Conservation (phyloP, 1,140 invertebrate genomes). For the Cyphomyrmex costatus region DNA sequence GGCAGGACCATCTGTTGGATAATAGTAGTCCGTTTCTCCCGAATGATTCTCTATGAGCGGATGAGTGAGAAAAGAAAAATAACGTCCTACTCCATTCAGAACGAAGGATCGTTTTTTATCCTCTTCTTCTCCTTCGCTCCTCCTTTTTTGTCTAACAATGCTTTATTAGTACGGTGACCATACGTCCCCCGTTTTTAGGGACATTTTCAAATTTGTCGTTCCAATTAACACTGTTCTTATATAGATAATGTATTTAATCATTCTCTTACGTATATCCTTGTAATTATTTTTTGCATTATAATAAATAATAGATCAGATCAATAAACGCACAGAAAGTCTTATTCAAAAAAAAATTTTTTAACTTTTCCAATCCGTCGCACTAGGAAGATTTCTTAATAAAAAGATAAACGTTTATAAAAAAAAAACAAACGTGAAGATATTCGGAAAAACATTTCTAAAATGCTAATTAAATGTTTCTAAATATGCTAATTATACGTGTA, state of each 20-base stretch:
- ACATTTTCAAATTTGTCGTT: slow-evolving; percentile 1
- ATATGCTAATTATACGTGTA: no score
- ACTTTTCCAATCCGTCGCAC: no score
- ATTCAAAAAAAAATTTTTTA: no score
- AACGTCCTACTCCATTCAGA: slow-evolving; percentile 36
- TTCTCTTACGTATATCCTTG: background rate
- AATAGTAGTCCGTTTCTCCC: slow-evolving; percentile 80
- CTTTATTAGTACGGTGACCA: slow-evolving; percentile 46
- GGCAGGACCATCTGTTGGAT: slow-evolving; percentile 84
- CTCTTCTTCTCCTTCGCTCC: background rate
- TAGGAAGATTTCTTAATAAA: no score
- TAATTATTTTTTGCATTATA: background rate
- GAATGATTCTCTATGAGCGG: slow-evolving; percentile 67
- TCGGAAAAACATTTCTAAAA: no score
- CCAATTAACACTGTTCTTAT: slow-evolving; percentile 5
- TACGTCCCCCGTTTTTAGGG: slow-evolving; percentile 2
- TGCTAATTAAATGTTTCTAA: no score
- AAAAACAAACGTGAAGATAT: no score
- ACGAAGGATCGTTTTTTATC: slow-evolving; percentile 35
- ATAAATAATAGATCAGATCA: background rate
- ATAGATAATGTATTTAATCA: background rate
- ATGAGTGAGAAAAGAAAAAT: slow-evolving; percentile 53
- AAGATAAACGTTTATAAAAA: no score
- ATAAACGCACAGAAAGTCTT: background rate
- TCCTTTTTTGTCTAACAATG: slow-evolving; percentile 18